Conservation (phyloP, 2,797 vertebrate species). For the Eleutherodactylus coqui region DNA sequence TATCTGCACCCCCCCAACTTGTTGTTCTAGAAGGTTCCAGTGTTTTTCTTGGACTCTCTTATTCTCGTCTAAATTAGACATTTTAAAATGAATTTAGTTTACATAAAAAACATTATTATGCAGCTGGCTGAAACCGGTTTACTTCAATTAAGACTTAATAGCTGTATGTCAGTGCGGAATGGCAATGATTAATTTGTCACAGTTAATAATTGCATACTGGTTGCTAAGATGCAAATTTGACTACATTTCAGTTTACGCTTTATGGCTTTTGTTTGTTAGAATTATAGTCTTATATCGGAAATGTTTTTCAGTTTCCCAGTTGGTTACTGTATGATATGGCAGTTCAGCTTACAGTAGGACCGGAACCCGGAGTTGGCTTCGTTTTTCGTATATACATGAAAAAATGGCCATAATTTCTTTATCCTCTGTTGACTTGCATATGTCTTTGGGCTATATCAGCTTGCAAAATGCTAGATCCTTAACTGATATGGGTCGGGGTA, state of each 20-base stretch:
- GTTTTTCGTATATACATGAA: not conserved
- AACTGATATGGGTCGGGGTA: too few relatives aligned
- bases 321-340: not conserved
- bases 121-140: constrained; percentile 26
- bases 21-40: not conserved
- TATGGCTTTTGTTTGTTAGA: not conserved
- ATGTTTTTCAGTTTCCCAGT: not conserved
- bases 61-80: not conserved
- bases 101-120: constrained; percentile 34
- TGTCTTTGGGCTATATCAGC: not conserved
- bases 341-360: not conserved
- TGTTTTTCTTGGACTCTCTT: not conserved
- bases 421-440: not conserved
- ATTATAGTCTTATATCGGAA: not conserved
- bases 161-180: constrained; percentile 34
- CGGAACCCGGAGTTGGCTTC: not conserved
- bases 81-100: constrained; percentile 24
- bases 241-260: not conserved
- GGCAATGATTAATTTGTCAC: constrained; percentile 58
- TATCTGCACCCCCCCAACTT: not conserved
- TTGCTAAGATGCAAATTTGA: constrained; percentile 43
- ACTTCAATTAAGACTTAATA: constrained; percentile 52
- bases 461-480: too few relatives aligned
- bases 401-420: not conserved
- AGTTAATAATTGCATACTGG: constrained; percentile 50